Evolutionary conservation across 1,140 invertebrate genomes (phyloP), one percentile per base, ranked within the genome.

Genomic region (Pseudomyrmex pallidus): DNA sequence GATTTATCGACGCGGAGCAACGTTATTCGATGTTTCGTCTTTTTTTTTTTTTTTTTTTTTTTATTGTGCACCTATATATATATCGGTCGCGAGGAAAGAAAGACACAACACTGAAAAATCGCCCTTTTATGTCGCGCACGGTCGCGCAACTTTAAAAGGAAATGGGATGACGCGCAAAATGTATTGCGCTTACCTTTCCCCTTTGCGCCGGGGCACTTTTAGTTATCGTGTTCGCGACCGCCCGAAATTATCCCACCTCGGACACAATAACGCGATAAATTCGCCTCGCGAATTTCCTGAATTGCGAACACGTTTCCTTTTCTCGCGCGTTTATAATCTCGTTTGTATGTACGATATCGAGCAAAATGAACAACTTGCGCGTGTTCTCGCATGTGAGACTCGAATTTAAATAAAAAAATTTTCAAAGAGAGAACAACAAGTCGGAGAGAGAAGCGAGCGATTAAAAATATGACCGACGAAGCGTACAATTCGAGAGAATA

Each of bases 101-200:
- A 22, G 22, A 48, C 57, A 17, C 20, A 35, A 46, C 35, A n/a
- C 52, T 78, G 52, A 78, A 78, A 78, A 78, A 57, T 78, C 64
- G 20, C 15, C 15, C 76, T 57, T 70, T 68, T 68, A 57, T 52
- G 15, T 77, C 13, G 35, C 3, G 35, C 52, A 13, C 44, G 64
- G 35, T 10, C 35, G 64, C 44, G 63, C 20, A 68, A 66, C 48
- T 77, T 68, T 68, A 15, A 78, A 68, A 78, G 74, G 48, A 78
- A 56, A 57, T 68, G 0, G 17, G 52, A 78, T 66, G 52, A 25
- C 64, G 52, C 20, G 52, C 64, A 57, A 68, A 78, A 78, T 57
- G 22, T 64, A 78, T 78, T 25, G 64, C 13, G 20, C 9, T 35
- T 22, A 78, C 76, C 76, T 78, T 78, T 78, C 52, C 70, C 52